Evolutionary conservation across 1,140 invertebrate species (phyloP).

Genomic region (Drosophila trapezifrons): DNA sequence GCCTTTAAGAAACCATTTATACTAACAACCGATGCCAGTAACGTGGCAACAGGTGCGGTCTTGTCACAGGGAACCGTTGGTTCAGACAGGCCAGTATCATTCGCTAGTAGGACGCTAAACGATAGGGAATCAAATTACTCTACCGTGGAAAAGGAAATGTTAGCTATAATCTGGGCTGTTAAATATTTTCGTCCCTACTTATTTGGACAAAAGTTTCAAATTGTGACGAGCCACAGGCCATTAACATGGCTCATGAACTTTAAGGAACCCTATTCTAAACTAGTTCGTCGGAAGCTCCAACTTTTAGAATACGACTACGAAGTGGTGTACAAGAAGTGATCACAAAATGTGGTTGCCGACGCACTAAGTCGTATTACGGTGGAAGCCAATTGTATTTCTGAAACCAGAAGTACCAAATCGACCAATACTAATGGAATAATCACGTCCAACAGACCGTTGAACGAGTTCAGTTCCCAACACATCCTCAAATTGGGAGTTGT

Average conservation of each 20-base stretch:
- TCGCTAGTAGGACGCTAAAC: slow-evolving; percentile 5
- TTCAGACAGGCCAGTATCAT: slow-evolving; percentile 5
- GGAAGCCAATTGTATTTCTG: too few relatives aligned
- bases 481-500: too few relatives aligned
- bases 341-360: too few relatives aligned
- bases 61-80: slow-evolving; percentile 22
- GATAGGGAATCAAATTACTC: slow-evolving; percentile 1
- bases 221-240: slow-evolving; percentile 4
- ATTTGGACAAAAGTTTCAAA: slow-evolving; percentile 5
- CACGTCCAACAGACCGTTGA: too few relatives aligned
- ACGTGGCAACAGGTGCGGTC: slow-evolving; percentile 45
- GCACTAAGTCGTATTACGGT: too few relatives aligned
- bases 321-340: slow-evolving; percentile 6
- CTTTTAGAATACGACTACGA: slow-evolving; percentile 21
- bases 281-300: slow-evolving; percentile 10
- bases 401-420: too few relatives aligned
- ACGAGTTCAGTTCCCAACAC: too few relatives aligned
- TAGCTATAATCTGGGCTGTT: slow-evolving; percentile 10
- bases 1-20: slow-evolving; percentile 49
- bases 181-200: slow-evolving; percentile 10
- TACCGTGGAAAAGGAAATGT: slow-evolving; percentile 8
- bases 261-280: slow-evolving; percentile 5
- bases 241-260: slow-evolving; percentile 12
- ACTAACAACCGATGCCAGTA: slow-evolving; percentile 31
- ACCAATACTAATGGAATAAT: too few relatives aligned